A percentile compares a stretch with the other conserved stretches of the same genome.
Conservation (phyloP, 2,888 invertebrate genomes). For the Dyspetes luteomarginatus region DNA sequence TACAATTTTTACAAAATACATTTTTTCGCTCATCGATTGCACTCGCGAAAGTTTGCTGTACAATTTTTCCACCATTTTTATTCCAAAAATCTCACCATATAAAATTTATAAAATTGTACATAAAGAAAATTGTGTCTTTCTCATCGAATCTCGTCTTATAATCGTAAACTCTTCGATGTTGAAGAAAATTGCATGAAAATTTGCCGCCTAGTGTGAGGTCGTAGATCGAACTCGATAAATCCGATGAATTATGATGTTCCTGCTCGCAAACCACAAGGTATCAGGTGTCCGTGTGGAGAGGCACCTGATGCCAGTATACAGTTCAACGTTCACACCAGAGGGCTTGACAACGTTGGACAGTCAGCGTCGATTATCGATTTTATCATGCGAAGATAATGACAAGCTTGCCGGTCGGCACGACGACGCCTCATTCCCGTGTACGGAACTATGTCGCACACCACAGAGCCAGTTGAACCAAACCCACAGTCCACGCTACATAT, state of each 20-base stretch:
- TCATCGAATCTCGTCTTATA: background rate
- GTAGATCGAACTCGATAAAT: conserved; percentile 36
- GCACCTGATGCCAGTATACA: conserved; percentile 45
- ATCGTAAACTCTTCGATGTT: background rate
- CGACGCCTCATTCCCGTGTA: conserved; percentile 69
- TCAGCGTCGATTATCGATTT: conserved; percentile 77
- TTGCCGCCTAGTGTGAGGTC: conserved; percentile 8
- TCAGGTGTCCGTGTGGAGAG: conserved; percentile 49
- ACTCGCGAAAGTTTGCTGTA: too few species aligned
- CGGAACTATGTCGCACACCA: conserved; percentile 1
- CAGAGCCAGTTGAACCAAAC: conserved; percentile 4
- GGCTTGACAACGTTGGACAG: conserved; percentile 52
- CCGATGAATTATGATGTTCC: conserved; percentile 55
- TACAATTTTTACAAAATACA: too few species aligned
- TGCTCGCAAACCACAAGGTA: conserved; percentile 46
- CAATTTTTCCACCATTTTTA: too few species aligned
- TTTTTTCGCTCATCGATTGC: too few species aligned
- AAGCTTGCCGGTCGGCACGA: conserved; percentile 71
- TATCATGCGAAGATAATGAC: conserved; percentile 76
- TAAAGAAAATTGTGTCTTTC: too few species aligned
- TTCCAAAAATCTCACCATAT: too few species aligned
- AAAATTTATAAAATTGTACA: too few species aligned
- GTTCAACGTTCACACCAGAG: conserved; percentile 50
- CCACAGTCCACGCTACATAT: background rate
- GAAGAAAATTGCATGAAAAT: conserved; percentile 43